These are phyloP conservation scores for Xylota segnis DNA, from an alignment of 2,888 invertebrate genomes.

Conservation along the genomic window DNA sequence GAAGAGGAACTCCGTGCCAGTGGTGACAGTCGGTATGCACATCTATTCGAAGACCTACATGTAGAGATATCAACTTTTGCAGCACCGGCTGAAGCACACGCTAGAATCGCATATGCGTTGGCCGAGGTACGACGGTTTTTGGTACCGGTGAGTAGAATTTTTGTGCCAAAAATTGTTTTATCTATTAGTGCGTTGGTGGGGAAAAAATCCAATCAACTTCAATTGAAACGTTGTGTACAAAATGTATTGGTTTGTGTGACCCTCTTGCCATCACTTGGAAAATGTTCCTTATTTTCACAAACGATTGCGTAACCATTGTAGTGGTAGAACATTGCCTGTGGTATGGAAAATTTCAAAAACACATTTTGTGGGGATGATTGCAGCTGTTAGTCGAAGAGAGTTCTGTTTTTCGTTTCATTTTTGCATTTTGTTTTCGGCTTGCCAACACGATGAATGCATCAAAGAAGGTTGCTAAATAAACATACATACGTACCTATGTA, in stretches of 20 bases:
- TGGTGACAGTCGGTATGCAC: conserved; percentile 96
- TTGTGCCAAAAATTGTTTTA: conserved; percentile 14
- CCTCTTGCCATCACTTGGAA: conserved; percentile 8
- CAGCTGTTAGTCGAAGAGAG: conserved; percentile 28
- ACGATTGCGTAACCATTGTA: conserved; percentile 37
- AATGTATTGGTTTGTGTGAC: conserved; percentile 17
- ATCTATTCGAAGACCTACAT: conserved; percentile 95
- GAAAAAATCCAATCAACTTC: conserved; percentile 56
- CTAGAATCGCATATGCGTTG: conserved; percentile 92
- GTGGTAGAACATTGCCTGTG: conserved; percentile 6
- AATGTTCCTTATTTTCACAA: conserved; percentile 25
- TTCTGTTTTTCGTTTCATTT: background rate
- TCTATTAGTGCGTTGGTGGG: conserved; percentile 28
- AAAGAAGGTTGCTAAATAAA: background rate
- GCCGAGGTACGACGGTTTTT: conserved; percentile 92
- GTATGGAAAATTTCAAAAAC: conserved; percentile 10
- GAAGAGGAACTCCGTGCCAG: conserved; percentile 96
- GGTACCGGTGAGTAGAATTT: conserved; percentile 88
- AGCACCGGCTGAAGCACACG: conserved; percentile 95
- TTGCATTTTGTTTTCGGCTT: background rate
- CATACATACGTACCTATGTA: too few relatives aligned
- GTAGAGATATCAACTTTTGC: conserved; percentile 96
- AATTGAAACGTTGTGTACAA: conserved; percentile 22
- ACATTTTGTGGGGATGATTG: conserved; percentile 52
- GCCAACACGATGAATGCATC: conserved; percentile 16